Evolutionary conservation across 2,797 vertebrate species (phyloP), one percentile per base, ranked within the genome.

Genomic region (Loris lydekkerianus): DNA sequence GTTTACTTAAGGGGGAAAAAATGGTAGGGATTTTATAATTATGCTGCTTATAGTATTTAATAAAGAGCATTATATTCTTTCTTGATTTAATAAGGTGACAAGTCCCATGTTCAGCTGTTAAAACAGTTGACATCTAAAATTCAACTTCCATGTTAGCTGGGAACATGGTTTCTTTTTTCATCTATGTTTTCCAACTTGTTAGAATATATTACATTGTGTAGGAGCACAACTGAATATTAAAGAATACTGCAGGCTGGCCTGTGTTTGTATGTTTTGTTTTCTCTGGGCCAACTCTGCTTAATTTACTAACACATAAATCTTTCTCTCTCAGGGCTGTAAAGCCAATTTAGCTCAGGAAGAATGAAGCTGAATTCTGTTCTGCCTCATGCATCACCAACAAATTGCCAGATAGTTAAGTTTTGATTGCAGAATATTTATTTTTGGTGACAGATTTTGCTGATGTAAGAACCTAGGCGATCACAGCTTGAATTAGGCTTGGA

Each of bases 351-450:
- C 96, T 96, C 94, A 89, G 89, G 93, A 97, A 92, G 97, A 92
- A 94, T 85, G 94, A 96, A 93, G 58, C 89, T 97, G 88, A 86
- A 82, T 91, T 97, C 94, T 86, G 81, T 98, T 96, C 93, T 91
- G 91, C 96, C 75, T 97, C 91, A 75, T 96, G 69, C 80, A 93
- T 96, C 96, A 95, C 85, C 93, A 91, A 90, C 86, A 96, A 97
- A 98, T 60, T 95, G 82, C 89, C 95, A 97, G 95, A 46, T 95
- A 97, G 96, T 96, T 96, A 97, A 83, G 86, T 58, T 98, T 95
- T 93, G 96, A 97, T 97, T 96, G 96, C 95, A 93, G 97, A 97
- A 95, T 92, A 88, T 97, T 92, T 97, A 97, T 97, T 97, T 97
- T 29, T 72, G 77, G 94, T 95, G 96, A 98, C 96, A 97, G 88